Conservation (phyloP, 2,113 vertebrate species). For the Trematomus loennbergii region DNA sequence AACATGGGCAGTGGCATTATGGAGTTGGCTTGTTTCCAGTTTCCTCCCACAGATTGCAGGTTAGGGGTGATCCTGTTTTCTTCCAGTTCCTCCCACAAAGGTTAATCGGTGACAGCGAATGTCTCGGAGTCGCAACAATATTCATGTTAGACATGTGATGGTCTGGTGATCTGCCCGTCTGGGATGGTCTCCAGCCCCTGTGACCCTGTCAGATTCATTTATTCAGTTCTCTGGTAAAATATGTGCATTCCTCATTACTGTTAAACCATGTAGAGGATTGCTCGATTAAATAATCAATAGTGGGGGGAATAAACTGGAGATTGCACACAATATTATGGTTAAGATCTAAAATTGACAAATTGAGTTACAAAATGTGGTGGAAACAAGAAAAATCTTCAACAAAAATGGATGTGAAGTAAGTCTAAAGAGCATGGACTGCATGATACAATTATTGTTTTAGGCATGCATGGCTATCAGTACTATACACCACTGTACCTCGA, state of each 20-base stretch:
- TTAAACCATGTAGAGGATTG: constrained; percentile 17
- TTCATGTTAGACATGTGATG: not conserved
- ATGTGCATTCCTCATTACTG: not conserved
- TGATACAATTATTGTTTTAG: constrained; percentile 11
- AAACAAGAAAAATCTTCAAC: not conserved
- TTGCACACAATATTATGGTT: constrained; percentile 15
- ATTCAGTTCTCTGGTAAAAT: not conserved
- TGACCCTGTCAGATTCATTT: not conserved
- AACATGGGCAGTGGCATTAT: no score
- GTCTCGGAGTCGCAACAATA: not conserved
- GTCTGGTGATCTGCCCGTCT: not conserved
- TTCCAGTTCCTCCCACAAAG: not conserved
- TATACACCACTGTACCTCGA: not conserved
- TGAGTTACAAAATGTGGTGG: not conserved
- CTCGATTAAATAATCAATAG: constrained; percentile 20
- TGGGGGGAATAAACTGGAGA: not conserved
- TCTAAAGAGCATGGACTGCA: not conserved
- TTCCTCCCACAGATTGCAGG: no score
- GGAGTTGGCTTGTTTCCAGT: not conserved
- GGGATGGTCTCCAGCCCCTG: not conserved
- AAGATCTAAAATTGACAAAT: not conserved
- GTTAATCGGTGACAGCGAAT: constrained; percentile 7
- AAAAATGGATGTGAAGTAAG: not conserved
- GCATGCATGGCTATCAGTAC: constrained; percentile 22
- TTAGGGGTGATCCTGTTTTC: not conserved